Conservation (phyloP, 2,113 vertebrate genomes). For the Phaetusa simplex region DNA sequence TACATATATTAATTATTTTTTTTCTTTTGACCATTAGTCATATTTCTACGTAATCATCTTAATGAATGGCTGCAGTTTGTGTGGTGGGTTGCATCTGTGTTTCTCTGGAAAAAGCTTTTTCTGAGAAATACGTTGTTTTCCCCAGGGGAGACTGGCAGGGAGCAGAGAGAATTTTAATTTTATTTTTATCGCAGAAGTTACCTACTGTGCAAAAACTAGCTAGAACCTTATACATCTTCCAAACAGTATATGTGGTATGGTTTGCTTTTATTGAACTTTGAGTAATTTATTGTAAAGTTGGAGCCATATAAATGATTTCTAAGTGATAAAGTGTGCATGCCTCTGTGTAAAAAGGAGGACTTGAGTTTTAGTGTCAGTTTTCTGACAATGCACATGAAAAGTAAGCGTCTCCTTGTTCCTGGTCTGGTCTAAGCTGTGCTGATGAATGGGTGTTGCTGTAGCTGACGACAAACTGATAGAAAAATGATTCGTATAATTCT, state of each 20-base stretch:
- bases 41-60: not conserved
- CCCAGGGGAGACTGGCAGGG: too few species aligned
- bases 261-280: not conserved
- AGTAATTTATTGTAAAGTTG: not conserved
- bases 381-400: not conserved
- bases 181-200: not conserved
- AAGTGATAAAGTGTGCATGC: not conserved
- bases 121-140: not conserved
- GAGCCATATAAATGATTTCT: not conserved
- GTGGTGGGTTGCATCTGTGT: not conserved
- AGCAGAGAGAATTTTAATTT: not conserved
- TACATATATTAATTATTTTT: not conserved
- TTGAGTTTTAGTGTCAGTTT: not conserved
- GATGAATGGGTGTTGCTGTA: slow-evolving; percentile 21
- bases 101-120: not conserved
- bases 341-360: not conserved
- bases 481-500: slow-evolving; percentile 1
- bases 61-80: not conserved
- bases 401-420: not conserved
- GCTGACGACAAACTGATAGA: slow-evolving; percentile 31
- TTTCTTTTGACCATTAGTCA: not conserved
- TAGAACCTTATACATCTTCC: not conserved
- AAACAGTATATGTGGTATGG: not conserved
- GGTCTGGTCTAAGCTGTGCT: not conserved
- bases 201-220: not conserved